Evolutionary conservation across 2,113 vertebrate genomes (phyloP), one percentile per base, ranked within the genome.

Genomic region (Murina feae): DNA sequence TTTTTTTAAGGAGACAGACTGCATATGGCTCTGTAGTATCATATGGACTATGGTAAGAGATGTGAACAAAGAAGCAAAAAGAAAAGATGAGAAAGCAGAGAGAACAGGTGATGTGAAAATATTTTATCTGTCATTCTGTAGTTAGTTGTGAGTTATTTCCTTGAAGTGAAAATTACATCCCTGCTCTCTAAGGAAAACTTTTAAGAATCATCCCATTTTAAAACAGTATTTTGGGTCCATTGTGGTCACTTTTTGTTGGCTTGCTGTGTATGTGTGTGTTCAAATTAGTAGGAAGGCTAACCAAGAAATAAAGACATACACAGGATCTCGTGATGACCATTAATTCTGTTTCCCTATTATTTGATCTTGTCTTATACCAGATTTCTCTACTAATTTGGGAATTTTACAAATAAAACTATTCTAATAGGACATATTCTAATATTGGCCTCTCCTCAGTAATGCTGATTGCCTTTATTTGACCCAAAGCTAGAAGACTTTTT

Each of bases 61-160:
- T 74, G 71, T 81, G 44, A 88, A 75, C 49, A 60, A 49, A 89
- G 49, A 82, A 51, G 25, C 39, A 60, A 55, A 35, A 82, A 88
- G 47, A 96, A 69, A 76, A 18, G 9, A 35, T 71, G 25, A 44
- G 42, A 89, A 85, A 94, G 60, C 42, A 75, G 28, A 65, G 28
- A 71, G 23, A 89, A 84, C 42, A 39, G 35, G 7, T 93, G 16
- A 39, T 60, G 8, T 90, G 71, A 44, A 91, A 83, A 83, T 65
- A 58, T 49, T 72, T 49, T 65, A 30, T 80, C 42, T 90, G 2
- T 84, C 51, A 66, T 87, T 92, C 25, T 90, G 72, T 84, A 84
- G 72, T 96, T 66, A 89, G n/a, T 80, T 92, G 51, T 68, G 32
- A 85, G 51, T 92, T 69, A 58, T 37, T 92, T 83, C 13, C 14